Conservation (phyloP, 2,113 vertebrate species). For the Mesembrinibis cayennensis region DNA sequence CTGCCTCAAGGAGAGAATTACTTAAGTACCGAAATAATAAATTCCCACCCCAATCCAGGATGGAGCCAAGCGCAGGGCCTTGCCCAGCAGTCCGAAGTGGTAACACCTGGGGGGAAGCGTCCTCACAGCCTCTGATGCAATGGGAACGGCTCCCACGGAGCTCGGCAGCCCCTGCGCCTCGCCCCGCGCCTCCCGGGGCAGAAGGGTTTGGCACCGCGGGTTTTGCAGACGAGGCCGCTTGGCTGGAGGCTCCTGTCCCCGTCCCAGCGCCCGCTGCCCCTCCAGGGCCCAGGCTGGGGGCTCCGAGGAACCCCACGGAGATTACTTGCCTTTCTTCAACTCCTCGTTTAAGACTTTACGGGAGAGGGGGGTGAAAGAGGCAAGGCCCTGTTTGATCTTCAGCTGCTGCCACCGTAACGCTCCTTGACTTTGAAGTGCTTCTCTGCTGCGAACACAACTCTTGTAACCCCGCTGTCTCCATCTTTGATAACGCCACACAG, state of each 20-base stretch:
- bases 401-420: not conserved
- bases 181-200: accelerated
- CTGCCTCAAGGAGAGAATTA: not conserved
- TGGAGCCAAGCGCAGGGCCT: accelerated
- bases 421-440: not conserved
- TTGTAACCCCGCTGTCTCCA: not conserved
- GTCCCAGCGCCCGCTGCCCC: accelerated
- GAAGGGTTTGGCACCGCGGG: too few species aligned
- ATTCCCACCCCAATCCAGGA: not conserved
- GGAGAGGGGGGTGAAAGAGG: not conserved
- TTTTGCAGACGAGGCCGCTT: not conserved
- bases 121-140: not conserved
- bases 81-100: not conserved
- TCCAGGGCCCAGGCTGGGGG: accelerated
- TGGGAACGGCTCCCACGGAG: accelerated
- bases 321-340: not conserved
- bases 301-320: accelerated
- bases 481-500: not conserved
- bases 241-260: too few species aligned
- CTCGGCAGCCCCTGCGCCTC: not conserved
- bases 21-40: not conserved
- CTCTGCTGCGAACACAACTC: not conserved
- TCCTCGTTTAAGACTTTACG: not conserved
- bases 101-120: accelerated
- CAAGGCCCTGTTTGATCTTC: not conserved